Base-by-base conservation (phyloP, 53 echinoderm and acorn worm species). In the Zoroaster sp. region DNA sequence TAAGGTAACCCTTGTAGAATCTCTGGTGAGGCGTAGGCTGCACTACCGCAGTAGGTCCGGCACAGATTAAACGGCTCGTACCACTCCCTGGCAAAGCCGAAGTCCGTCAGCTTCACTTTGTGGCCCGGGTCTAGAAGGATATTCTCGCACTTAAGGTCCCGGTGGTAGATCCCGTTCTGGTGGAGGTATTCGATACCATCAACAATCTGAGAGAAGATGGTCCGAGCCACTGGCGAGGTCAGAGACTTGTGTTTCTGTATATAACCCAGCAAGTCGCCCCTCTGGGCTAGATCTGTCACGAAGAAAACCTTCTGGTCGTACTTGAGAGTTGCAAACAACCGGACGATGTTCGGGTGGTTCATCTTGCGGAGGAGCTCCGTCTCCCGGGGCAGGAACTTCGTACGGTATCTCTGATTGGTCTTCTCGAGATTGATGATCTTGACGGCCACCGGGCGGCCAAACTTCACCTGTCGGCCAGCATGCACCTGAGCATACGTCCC, bases 101-200 rank as follows among this genome's bases (percentile, higher is more conserved):
- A 96, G 55, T 96, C 96, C 2, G 94, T 93, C 55, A 96, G 34
- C 75, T 95, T 94, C 11, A 94, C 95, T 73, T 51, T 86, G 23
- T 92, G 72, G 0, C 95, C 93, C 31, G 93, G 66, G 31, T 95
- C 92, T 5, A 96, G 86, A 6, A 96, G 80, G 25, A 96, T 82
- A 73, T 96, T 96, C 88, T 96, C 96, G 44, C 96, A 96, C 66
- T 95, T 96, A 11, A 96, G 92, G 67, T 96, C 96, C 15, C 96
- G 72, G 15, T 96, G 96, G 85, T 91, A 96, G 67, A 94, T 88
- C 38, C 96, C 96, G 35, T 88, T 65, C 0, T 35, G 35, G 17
- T 96, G 96, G 21, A 96, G 88, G 74, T 96, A 92, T 33, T 95
- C 93, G 32, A 96, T 90, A 9, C 93, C 96, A 13, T 87, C 82